phyloP scores from a whole-genome alignment of 2,888 invertebrate genomes.

The Pyralis farinalis region DNA sequence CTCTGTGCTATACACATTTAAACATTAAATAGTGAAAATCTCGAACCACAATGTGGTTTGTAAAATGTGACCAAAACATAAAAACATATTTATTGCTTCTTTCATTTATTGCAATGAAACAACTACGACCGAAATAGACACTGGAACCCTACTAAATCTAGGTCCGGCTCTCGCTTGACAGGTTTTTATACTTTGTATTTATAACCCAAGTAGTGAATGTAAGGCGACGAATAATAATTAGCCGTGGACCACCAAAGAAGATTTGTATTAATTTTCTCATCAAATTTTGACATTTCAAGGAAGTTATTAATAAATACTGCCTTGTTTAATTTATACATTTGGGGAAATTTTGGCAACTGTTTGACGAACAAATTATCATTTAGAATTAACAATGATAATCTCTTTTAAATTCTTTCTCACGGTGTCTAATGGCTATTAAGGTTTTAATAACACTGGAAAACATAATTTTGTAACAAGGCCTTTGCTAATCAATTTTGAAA shows the following conservation, averaged over 20 bases:
- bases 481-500: too few relatives aligned
- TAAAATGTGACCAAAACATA: too few relatives aligned
- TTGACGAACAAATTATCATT: neutral
- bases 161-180: too few relatives aligned
- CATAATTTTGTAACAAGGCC: too few relatives aligned
- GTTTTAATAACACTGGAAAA: slow-evolving; percentile 7
- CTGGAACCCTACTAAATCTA: too few relatives aligned
- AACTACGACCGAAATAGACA: too few relatives aligned
- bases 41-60: too few relatives aligned
- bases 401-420: slow-evolving; percentile 1
- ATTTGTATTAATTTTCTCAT: slow-evolving; percentile 30
- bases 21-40: too few relatives aligned
- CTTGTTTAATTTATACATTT: slow-evolving; percentile 4
- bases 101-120: too few relatives aligned
- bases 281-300: slow-evolving; percentile 19
- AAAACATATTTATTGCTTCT: too few relatives aligned
- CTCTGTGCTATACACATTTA: too few relatives aligned
- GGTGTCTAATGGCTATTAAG: neutral
- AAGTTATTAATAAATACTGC: slow-evolving; percentile 27
- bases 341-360: neutral
- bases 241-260: slow-evolving; percentile 65
- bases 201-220: slow-evolving; percentile 29
- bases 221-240: slow-evolving; percentile 59
- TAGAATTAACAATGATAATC: neutral
- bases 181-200: too few relatives aligned